Evolutionary conservation across 64 coral and sea anemone species (phyloP).

Genomic region (Montipora foliosa): DNA sequence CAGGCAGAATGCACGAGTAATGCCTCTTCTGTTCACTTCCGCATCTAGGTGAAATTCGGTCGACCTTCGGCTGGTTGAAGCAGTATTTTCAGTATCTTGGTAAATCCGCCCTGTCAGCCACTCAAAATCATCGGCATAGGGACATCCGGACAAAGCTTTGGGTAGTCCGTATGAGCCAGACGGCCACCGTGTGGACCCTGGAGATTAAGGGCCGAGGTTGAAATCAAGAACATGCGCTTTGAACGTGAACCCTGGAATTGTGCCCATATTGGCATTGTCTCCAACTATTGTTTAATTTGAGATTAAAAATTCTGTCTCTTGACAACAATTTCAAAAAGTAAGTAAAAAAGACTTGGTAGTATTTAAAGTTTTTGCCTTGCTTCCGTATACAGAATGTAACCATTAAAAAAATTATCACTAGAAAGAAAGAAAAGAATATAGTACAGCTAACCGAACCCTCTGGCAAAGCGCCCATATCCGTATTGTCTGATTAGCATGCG

Average conservation of each 20-base stretch:
- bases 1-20: slow-evolving; percentile 35
- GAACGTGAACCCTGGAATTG: not conserved
- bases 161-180: slow-evolving; percentile 43
- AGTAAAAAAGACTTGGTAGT: no score
- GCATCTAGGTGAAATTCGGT: slow-evolving; percentile 49
- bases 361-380: no score
- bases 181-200: slow-evolving; percentile 34
- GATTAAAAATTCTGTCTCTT: no score
- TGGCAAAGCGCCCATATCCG: no score
- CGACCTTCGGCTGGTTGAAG: slow-evolving; percentile 28
- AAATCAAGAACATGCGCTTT: no score
- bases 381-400: no score
- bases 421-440: no score
- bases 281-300: not conserved
- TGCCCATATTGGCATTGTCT: not conserved
- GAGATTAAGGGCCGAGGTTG: not conserved
- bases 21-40: not conserved
- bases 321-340: no score
- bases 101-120: slow-evolving; percentile 42
- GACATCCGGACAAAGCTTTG: slow-evolving; percentile 38
- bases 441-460: no score
- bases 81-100: slow-evolving; percentile 58
- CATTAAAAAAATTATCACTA: no score
- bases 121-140: slow-evolving; percentile 17
- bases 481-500: no score